A percentile compares a stretch with the other conserved stretches of the same genome.
Evolutionary conservation across 2,113 vertebrate genomes (phyloP).

Genomic region (Callaeas wilsoni): DNA sequence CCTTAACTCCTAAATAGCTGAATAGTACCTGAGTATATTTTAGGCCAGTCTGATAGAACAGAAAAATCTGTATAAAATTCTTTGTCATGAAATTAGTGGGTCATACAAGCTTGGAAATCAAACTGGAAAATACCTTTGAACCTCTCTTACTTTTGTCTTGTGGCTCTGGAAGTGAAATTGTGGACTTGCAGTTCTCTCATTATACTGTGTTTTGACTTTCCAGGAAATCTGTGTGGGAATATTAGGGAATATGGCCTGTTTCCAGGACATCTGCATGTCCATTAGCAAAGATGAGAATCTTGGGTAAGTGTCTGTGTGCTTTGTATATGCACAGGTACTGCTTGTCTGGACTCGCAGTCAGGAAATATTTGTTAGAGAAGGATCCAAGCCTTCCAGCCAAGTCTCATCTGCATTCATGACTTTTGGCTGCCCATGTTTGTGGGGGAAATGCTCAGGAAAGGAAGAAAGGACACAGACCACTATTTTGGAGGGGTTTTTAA

Average conservation of each 20-base stretch:
- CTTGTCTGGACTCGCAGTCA: neutral
- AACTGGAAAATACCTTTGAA: neutral
- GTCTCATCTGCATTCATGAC: neutral
- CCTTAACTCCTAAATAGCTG: neutral
- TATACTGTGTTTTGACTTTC: slow-evolving; percentile 25
- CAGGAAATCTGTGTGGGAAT: slow-evolving; percentile 98
- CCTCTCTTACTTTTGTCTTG: neutral
- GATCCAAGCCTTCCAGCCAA: neutral
- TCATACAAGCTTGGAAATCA: neutral
- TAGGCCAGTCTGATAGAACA: neutral
- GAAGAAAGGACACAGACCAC: neutral
- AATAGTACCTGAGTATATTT: neutral
- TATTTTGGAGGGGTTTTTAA: neutral
- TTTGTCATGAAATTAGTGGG: neutral
- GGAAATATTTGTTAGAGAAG: neutral
- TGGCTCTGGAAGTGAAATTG: neutral
- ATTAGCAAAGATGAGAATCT: slow-evolving; percentile 87
- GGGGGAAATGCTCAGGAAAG: neutral
- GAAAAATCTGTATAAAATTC: neutral
- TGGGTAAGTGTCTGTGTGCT: slow-evolving; percentile 74
- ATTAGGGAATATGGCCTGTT: slow-evolving; percentile 96
- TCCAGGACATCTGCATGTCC: slow-evolving; percentile 84
- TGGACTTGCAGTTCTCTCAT: neutral
- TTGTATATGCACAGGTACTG: neutral
- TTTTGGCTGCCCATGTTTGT: neutral